Evolutionary conservation across 35 echinoderm and acorn worm species (phyloP).

Genomic region (Apostichopus parvimensis): DNA sequence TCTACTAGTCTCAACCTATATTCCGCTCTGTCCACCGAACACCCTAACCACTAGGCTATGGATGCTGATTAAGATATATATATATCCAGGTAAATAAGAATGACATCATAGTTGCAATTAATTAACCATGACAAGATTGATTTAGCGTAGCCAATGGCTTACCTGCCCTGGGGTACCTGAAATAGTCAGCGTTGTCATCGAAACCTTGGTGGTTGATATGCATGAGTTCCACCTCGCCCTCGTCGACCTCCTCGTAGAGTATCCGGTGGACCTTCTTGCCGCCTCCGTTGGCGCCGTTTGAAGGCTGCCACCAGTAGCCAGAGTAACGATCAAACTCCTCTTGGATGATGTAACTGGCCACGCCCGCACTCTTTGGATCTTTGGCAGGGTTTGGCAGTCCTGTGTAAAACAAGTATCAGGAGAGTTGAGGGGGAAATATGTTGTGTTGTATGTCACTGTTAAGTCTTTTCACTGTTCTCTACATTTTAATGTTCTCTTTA

Average conservation of each 20-base stretch:
- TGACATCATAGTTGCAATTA: no score
- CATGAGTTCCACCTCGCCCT: slow-evolving; percentile 91
- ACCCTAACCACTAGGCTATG: no score
- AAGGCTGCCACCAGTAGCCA: slow-evolving; percentile 98
- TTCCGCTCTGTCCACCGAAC: no score
- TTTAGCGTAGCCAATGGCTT: not conserved
- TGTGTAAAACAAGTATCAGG: not conserved
- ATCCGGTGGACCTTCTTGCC: slow-evolving; percentile 61
- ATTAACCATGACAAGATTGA: no score
- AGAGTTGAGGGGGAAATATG: no score
- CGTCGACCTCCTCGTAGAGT: slow-evolving; percentile 95
- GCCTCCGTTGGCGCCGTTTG: not conserved
- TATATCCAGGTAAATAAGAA: no score
- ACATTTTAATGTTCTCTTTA: no score
- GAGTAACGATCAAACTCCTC: slow-evolving; percentile 99
- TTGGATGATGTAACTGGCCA: slow-evolving; percentile 95
- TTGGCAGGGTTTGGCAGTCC: slow-evolving; percentile 68
- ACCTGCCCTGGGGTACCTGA: slow-evolving; percentile 97
- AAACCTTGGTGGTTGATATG: slow-evolving; percentile 78
- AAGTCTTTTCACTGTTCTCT: no score
- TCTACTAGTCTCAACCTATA: no score
- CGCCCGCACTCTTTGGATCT: slow-evolving; percentile 94
- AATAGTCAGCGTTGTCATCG: slow-evolving; percentile 80
- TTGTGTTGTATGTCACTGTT: no score
- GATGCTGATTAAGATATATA: no score